A percentile compares a stretch with the other conserved stretches of the same genome.
Conservation (phyloP, 1,140 invertebrate genomes). For the Musca domestica region DNA sequence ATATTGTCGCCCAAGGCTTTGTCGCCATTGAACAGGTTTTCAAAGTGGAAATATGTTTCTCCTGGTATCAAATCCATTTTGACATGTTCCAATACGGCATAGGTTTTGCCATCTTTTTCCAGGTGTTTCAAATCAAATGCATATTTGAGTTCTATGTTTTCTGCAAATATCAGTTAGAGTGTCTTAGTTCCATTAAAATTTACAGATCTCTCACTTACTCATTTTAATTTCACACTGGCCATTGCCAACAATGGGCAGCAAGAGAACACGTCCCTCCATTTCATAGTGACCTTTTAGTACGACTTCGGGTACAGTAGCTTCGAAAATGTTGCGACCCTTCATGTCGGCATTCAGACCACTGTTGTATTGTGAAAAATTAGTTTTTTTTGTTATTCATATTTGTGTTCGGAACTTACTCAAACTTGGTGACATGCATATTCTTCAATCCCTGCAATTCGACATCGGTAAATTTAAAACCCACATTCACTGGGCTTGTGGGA, state of each 20-base stretch:
- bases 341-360: slow-evolving; percentile 37
- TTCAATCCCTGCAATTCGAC: slow-evolving; percentile 48
- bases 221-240: slow-evolving; percentile 45
- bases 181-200: neutral
- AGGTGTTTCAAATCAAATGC: slow-evolving; percentile 4
- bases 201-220: slow-evolving; percentile 28
- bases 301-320: slow-evolving; percentile 36
- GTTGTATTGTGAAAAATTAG: neutral
- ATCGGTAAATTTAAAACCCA: slow-evolving; percentile 49
- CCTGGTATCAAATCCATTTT: slow-evolving; percentile 29
- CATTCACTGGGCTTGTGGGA: slow-evolving; percentile 39
- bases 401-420: slow-evolving; percentile 30
- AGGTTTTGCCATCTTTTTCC: neutral
- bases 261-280: slow-evolving; percentile 57
- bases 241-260: slow-evolving; percentile 59
- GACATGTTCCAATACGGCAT: slow-evolving; percentile 26
- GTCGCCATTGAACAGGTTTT: slow-evolving; percentile 67
- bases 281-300: slow-evolving; percentile 55
- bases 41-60: slow-evolving; percentile 34
- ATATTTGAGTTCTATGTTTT: slow-evolving; percentile 5
- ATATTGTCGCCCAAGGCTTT: slow-evolving; percentile 61
- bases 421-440: slow-evolving; percentile 29
- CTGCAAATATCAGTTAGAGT: neutral
- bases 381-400: neutral
- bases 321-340: slow-evolving; percentile 26